These are phyloP conservation scores for Drosophila burlai DNA, from an alignment of 1,140 invertebrate species.

Conservation along the genomic window DNA sequence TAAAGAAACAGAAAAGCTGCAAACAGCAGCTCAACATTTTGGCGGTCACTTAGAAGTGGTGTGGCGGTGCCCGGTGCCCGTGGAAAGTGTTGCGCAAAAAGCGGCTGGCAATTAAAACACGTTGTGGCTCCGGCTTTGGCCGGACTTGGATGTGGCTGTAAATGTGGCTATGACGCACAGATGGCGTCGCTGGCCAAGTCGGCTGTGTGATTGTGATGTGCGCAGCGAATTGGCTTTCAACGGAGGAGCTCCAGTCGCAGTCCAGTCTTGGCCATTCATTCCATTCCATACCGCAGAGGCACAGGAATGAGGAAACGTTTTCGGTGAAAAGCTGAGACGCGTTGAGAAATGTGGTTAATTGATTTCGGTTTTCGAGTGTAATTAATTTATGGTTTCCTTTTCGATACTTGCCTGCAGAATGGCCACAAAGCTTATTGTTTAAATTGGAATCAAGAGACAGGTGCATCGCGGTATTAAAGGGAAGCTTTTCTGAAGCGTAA, in stretches of 20 bases:
- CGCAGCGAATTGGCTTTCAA: slow-evolving; percentile 75
- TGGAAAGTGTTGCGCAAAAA: slow-evolving; percentile 82
- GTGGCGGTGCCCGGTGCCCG: slow-evolving; percentile 31
- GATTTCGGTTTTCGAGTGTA: slow-evolving; percentile 60
- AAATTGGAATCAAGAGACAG: slow-evolving; percentile 16
- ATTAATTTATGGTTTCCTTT: slow-evolving; percentile 46
- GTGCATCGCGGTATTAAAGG: not conserved
- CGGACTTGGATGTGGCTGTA: slow-evolving; percentile 29
- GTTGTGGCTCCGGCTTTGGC: slow-evolving; percentile 47
- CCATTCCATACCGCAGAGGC: slow-evolving; percentile 22
- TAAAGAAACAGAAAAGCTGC: slow-evolving; percentile 21
- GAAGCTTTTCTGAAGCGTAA: not conserved
- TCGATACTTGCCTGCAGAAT: slow-evolving; percentile 13
- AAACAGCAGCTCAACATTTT: slow-evolving; percentile 60
- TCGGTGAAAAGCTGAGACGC: slow-evolving; percentile 78
- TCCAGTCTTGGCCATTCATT: slow-evolving; percentile 21
- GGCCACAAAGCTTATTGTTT: slow-evolving; percentile 9
- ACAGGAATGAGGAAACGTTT: slow-evolving; percentile 74
- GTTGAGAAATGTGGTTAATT: slow-evolving; percentile 80
- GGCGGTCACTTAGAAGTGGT: slow-evolving; percentile 79
- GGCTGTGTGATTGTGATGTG: slow-evolving; percentile 64
- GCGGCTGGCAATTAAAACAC: slow-evolving; percentile 81
- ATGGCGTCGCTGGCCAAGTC: slow-evolving; percentile 57
- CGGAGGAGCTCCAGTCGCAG: slow-evolving; percentile 28
- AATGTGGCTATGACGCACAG: slow-evolving; percentile 67